Conservation (phyloP, 2,113 vertebrate species). For the Gallinago media region DNA sequence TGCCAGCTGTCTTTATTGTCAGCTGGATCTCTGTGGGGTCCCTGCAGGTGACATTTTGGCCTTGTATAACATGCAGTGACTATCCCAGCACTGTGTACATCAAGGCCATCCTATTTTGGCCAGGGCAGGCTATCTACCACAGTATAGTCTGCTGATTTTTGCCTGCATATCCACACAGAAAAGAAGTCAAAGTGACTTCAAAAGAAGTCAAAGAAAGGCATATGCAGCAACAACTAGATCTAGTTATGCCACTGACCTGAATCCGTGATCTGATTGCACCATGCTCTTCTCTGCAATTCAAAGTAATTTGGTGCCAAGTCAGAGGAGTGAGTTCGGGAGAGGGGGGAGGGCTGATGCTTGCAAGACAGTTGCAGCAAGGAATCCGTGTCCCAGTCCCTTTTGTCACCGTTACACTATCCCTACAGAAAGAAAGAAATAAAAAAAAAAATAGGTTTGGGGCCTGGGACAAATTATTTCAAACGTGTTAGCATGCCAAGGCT, state of each 20-base stretch:
- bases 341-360: background rate
- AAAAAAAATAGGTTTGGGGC: background rate
- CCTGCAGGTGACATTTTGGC: background rate
- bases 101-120: background rate
- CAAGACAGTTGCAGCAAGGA: background rate
- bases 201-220: background rate
- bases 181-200: background rate
- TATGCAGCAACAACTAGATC: background rate
- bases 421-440: background rate
- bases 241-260: background rate
- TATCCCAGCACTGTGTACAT: background rate
- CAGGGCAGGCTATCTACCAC: background rate
- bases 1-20: background rate
- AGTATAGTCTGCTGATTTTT: background rate
- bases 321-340: background rate
- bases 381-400: background rate
- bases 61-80: background rate
- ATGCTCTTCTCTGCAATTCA: background rate
- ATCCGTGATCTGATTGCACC: background rate
- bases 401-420: background rate
- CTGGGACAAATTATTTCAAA: background rate
- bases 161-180: background rate
- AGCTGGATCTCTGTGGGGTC: background rate
- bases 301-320: background rate
- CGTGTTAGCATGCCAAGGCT: background rate